Evolutionary conservation across 2,113 vertebrate genomes (phyloP).

Genomic region (Perca fluviatilis): DNA sequence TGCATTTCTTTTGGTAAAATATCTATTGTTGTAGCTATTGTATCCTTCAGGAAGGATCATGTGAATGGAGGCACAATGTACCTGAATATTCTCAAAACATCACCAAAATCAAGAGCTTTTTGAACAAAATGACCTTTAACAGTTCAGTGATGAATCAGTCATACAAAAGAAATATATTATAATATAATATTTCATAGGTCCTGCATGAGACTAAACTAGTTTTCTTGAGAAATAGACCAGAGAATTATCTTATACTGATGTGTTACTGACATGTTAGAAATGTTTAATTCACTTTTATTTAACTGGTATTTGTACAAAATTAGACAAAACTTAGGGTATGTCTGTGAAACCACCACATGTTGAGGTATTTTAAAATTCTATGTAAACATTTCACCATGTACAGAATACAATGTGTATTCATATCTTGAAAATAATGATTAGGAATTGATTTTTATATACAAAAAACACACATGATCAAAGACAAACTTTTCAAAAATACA

Average conservation of each 20-base stretch:
- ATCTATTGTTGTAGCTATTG: slow-evolving; percentile 37
- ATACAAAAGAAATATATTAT: neutral
- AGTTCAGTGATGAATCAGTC: neutral
- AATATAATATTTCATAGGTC: neutral
- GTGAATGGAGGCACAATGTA: slow-evolving; percentile 17
- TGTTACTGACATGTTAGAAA: neutral
- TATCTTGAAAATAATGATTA: slow-evolving; percentile 5
- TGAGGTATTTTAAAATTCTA: slow-evolving; percentile 4
- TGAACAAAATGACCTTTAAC: slow-evolving; percentile 8
- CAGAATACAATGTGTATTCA: neutral
- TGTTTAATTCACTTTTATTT: neutral
- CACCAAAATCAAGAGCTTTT: slow-evolving; percentile 10
- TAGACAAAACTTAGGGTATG: neutral
- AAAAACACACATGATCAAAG: slow-evolving; percentile 3
- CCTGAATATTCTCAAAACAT: slow-evolving; percentile 57
- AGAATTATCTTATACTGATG: neutral
- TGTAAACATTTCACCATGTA: slow-evolving; percentile 22
- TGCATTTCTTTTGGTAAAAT: slow-evolving; percentile 24
- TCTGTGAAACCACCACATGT: neutral
- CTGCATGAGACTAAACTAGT: neutral
- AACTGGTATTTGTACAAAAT: neutral
- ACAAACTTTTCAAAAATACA: neutral
- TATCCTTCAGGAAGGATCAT: slow-evolving; percentile 38
- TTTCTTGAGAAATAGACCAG: neutral
- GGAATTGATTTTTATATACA: slow-evolving; percentile 6